phyloP scores from a whole-genome alignment of 2,797 vertebrate genomes.

The Squalus acanthias region DNA sequence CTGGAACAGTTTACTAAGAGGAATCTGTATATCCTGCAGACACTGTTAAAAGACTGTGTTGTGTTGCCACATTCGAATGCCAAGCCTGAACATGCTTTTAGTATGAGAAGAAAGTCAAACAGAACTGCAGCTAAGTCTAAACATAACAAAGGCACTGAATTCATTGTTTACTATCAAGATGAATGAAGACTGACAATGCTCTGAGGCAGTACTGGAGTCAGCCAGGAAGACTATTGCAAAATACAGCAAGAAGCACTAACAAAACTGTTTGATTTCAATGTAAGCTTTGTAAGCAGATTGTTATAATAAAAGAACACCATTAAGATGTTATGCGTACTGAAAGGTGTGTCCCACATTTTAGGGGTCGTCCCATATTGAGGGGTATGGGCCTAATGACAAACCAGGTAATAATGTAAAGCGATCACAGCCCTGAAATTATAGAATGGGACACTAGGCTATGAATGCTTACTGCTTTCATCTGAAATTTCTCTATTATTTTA shows the following conservation, averaged over 20 bases:
- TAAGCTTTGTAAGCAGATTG: neutral
- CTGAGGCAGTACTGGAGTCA: neutral
- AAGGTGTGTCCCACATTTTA: neutral
- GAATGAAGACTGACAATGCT: neutral
- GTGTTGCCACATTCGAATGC: neutral
- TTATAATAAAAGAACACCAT: neutral
- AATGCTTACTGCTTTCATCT: neutral
- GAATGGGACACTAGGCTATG: neutral
- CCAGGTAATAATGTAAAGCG: neutral
- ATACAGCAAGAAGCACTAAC: neutral
- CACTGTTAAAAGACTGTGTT: neutral
- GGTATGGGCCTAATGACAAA: neutral
- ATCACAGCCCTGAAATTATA: neutral
- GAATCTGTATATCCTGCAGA: neutral
- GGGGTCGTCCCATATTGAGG: neutral
- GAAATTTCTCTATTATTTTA: neutral
- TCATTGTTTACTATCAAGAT: neutral
- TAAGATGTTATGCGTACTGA: neutral
- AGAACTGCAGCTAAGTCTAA: neutral
- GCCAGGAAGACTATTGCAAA: neutral
- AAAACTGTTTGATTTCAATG: neutral
- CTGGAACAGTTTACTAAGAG: neutral
- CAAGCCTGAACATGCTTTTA: neutral
- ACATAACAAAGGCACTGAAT: neutral
- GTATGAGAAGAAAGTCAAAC: neutral